A percentile compares a stretch with the other conserved stretches of the same genome.
These are phyloP conservation scores for Antechinus flavipes DNA, from an alignment of 2,113 vertebrate species.

Conservation along the genomic window DNA sequence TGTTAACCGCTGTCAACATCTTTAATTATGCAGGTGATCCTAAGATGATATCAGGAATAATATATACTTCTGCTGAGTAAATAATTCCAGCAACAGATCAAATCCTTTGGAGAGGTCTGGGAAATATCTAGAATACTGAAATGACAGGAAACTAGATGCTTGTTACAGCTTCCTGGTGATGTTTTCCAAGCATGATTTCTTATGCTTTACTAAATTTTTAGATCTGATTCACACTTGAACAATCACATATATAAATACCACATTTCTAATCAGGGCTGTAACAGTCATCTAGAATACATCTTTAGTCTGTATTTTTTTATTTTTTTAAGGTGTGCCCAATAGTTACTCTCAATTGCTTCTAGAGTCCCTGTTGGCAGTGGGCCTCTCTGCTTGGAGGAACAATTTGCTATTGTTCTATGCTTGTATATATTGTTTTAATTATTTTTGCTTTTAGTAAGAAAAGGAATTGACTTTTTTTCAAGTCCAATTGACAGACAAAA, in stretches of 20 bases:
- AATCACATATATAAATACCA: neutral
- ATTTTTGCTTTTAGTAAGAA: constrained; percentile 34
- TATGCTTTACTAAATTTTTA: constrained; percentile 35
- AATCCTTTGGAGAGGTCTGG: constrained; percentile 69
- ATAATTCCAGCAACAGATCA: constrained; percentile 66
- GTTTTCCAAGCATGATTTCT: neutral
- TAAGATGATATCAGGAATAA: constrained; percentile 50
- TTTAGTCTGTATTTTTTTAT: constrained; percentile 17
- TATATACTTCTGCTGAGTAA: constrained; percentile 66
- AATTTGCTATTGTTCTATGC: neutral
- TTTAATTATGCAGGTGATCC: constrained; percentile 48
- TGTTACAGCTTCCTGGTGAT: neutral
- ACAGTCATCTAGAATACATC: neutral
- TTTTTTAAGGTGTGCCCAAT: neutral
- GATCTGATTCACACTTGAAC: constrained; percentile 24
- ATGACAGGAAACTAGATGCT: constrained; percentile 33
- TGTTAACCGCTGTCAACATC: constrained; percentile 29
- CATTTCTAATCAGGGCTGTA: constrained; percentile 11
- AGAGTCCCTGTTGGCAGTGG: neutral
- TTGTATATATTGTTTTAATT: neutral
- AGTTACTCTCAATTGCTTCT: neutral
- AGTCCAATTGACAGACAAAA: constrained; percentile 66
- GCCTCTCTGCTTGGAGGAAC: constrained; percentile 12
- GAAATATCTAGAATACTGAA: constrained; percentile 61
- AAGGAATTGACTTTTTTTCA: constrained; percentile 67